These are phyloP conservation scores for Lagorchestes hirsutus DNA, from an alignment of 2,797 vertebrate genomes.

Conservation along the genomic window DNA sequence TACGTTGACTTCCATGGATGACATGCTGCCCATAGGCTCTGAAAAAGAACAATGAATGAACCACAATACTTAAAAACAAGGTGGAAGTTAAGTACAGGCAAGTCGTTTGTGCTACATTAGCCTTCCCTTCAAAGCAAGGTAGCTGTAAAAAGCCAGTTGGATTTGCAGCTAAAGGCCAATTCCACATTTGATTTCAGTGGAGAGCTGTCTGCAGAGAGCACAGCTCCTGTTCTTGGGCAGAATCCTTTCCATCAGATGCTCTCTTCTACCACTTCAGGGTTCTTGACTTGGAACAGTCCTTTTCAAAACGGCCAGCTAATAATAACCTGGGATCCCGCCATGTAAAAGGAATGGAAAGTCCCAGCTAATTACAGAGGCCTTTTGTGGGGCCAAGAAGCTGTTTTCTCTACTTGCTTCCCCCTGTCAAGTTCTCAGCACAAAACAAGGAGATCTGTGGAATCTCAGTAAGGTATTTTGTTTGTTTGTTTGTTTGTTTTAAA, in stretches of 20 bases:
- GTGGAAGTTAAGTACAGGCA: not conserved
- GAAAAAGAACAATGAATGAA: not conserved
- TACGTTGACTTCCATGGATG: conserved; percentile 92
- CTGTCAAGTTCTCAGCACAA: not conserved
- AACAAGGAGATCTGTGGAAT: not conserved
- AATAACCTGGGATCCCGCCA: not conserved
- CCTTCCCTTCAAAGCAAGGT: not conserved
- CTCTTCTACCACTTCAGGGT: not conserved
- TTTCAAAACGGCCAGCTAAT: not conserved
- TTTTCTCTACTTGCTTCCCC: not conserved
- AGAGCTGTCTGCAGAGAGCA: not conserved
- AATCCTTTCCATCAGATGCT: not conserved
- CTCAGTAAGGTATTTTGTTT: not conserved
- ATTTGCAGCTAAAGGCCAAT: not conserved
- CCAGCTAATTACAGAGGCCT: not conserved
- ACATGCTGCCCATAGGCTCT: conserved; percentile 94
- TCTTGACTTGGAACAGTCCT: not conserved
- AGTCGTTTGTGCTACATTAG: not conserved
- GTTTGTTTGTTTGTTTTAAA: not conserved
- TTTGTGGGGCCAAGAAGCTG: not conserved
- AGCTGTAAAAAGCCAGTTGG: not conserved
- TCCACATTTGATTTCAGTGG: not conserved
- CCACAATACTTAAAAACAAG: not conserved
- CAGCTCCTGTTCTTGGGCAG: not conserved
- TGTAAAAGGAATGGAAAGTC: not conserved